Evolutionary conservation across 2,888 invertebrate genomes (phyloP).

Genomic region (Oegoconia quadripuncta): DNA sequence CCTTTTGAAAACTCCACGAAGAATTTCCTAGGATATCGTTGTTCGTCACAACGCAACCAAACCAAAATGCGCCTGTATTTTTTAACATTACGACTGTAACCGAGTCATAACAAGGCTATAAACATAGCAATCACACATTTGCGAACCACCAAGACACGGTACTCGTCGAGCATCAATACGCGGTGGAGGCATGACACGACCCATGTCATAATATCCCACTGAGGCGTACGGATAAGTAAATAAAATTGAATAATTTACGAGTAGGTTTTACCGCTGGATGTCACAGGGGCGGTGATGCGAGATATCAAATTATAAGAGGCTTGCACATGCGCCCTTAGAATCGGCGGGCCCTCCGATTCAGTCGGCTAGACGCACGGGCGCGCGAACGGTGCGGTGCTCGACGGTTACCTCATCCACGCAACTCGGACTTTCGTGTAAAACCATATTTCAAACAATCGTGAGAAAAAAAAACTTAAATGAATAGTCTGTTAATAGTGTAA

Average conservation of each 20-base stretch:
- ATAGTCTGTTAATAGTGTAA: no score
- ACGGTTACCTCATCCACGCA: conserved; percentile 34
- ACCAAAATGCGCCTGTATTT: no score
- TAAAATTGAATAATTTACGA: conserved; percentile 72
- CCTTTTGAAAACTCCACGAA: no score
- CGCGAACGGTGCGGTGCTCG: conserved; percentile 53
- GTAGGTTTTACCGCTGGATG: conserved; percentile 69
- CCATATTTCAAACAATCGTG: conserved; percentile 4
- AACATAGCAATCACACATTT: background rate
- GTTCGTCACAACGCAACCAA: no score
- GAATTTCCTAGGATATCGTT: no score
- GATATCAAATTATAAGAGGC: conserved; percentile 74
- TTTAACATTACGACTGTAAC: no score
- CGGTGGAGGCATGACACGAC: background rate
- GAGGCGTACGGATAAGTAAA: conserved; percentile 57
- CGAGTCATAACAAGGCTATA: no score
- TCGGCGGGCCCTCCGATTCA: conserved; percentile 45
- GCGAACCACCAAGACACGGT: no score
- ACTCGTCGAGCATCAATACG: no score
- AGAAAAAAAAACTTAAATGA: conserved; percentile 28
- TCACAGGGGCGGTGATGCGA: conserved; percentile 70
- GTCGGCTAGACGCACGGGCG: conserved; percentile 58
- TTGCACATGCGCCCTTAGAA: conserved; percentile 59
- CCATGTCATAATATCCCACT: conserved; percentile 39
- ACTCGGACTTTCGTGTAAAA: conserved; percentile 43